Conservation (phyloP, 1,140 invertebrate genomes). For the Calephelis nemesis region DNA sequence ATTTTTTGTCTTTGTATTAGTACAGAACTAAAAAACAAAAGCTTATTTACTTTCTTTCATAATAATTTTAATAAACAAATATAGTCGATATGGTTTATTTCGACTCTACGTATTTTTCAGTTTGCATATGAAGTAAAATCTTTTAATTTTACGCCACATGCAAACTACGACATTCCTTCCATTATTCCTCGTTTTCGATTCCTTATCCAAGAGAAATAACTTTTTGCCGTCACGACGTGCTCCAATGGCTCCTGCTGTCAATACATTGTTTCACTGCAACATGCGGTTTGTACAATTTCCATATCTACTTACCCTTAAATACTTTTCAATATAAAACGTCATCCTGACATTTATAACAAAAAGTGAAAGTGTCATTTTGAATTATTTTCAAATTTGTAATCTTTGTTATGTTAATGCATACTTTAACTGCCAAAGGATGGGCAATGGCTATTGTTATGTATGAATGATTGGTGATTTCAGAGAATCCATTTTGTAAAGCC, state of each 20-base stretch:
- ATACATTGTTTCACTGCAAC: conserved; percentile 52
- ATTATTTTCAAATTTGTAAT: conserved; percentile 53
- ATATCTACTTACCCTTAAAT: conserved; percentile 51
- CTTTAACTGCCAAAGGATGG: conserved; percentile 59
- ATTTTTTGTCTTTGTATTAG: too few species aligned
- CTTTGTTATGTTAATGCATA: conserved; percentile 73
- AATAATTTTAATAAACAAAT: too few species aligned
- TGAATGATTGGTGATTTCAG: conserved; percentile 49
- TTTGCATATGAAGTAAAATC: conserved; percentile 58
- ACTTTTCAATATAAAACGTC: conserved; percentile 44
- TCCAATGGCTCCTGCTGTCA: conserved; percentile 45
- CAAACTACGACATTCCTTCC: conserved; percentile 56
- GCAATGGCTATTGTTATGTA: conserved; percentile 53
- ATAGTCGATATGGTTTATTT: background rate
- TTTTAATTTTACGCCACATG: conserved; percentile 70
- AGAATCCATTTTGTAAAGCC: conserved; percentile 41
- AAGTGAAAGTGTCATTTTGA: conserved; percentile 67
- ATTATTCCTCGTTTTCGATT: conserved; percentile 62
- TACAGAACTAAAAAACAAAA: too few species aligned
- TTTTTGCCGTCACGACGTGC: conserved; percentile 64
- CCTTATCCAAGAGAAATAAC: conserved; percentile 63
- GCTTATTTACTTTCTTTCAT: too few species aligned
- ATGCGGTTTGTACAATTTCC: conserved; percentile 60
- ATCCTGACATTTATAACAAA: conserved; percentile 22
- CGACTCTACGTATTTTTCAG: conserved; percentile 41